phyloP scores from a whole-genome alignment of 2,888 invertebrate species.

The Ellobium chinense region DNA sequence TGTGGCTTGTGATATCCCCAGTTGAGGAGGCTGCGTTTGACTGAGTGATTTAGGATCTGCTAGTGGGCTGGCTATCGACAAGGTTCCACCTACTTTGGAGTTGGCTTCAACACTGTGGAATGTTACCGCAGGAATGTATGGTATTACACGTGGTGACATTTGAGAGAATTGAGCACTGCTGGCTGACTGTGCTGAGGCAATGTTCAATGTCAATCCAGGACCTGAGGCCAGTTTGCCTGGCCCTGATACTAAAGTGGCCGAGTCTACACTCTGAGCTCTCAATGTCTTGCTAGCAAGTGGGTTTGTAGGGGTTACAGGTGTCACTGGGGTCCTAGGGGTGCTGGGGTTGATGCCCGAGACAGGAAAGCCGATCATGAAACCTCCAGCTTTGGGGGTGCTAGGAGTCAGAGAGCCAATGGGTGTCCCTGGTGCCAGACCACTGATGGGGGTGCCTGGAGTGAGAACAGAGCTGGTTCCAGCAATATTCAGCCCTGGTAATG shows the following conservation, averaged over 20 bases:
- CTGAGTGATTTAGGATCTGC: not conserved
- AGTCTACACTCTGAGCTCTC: conserved; percentile 1
- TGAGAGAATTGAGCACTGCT: conserved; percentile 29
- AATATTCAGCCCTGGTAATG: conserved; percentile 1
- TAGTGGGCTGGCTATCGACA: conserved; percentile 3
- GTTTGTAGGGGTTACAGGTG: conserved; percentile 28
- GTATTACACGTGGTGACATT: conserved; percentile 42
- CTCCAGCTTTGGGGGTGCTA: conserved; percentile 10
- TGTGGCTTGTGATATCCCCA: not conserved
- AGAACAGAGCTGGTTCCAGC: conserved; percentile 16
- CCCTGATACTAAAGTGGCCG: not conserved
- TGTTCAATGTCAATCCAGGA: conserved; percentile 38
- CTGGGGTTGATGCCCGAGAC: conserved; percentile 17
- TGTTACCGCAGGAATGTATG: conserved; percentile 47
- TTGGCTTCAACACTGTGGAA: conserved; percentile 38
- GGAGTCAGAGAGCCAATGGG: conserved; percentile 25
- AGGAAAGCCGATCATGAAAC: conserved; percentile 35
- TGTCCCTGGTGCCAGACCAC: conserved; percentile 28
- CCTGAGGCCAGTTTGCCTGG: not conserved
- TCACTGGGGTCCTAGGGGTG: conserved; percentile 33
- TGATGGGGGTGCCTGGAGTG: too few relatives aligned
- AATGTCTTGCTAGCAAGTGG: conserved; percentile 9
- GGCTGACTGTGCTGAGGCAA: conserved; percentile 31
- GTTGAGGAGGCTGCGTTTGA: not conserved
- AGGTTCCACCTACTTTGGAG: not conserved